These are phyloP conservation scores for Lucilia cuprina DNA, from an alignment of 1,140 invertebrate species.

Conservation along the genomic window DNA sequence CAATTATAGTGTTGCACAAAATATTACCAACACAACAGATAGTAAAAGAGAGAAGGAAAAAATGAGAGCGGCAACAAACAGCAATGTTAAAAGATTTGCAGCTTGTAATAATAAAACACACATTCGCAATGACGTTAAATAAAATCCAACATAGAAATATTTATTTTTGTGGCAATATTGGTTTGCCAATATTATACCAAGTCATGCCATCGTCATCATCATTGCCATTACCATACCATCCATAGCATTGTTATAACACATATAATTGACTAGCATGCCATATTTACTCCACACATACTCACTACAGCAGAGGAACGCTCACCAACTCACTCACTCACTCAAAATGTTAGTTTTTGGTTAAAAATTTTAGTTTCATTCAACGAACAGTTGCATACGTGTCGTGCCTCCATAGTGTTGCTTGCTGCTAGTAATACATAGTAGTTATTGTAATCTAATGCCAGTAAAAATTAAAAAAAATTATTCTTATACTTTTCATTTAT, in stretches of 20 bases:
- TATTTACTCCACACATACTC: not conserved
- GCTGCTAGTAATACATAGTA: too few species aligned
- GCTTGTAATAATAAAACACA: not conserved
- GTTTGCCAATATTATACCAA: not conserved
- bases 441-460: too few species aligned
- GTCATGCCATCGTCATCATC: not conserved
- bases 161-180: not conserved
- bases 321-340: not conserved
- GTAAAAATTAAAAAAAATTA: too few species aligned
- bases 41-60: too few species aligned
- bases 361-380: too few species aligned
- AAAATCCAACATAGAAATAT: too few species aligned
- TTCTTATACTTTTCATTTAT: too few species aligned
- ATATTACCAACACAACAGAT: too few species aligned
- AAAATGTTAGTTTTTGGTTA: not conserved
- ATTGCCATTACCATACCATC: too few species aligned
- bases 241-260: not conserved
- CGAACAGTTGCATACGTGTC: too few species aligned
- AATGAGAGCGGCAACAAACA: not conserved
- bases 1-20: not conserved
- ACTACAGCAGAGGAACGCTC: not conserved
- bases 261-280: not conserved
- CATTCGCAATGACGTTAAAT: too few species aligned
- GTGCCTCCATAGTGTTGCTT: too few species aligned
- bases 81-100: not conserved